Evolutionary conservation across 37 sponge, comb jelly and placozoan species (phyloP).

Genomic region (Geodia barretti): DNA sequence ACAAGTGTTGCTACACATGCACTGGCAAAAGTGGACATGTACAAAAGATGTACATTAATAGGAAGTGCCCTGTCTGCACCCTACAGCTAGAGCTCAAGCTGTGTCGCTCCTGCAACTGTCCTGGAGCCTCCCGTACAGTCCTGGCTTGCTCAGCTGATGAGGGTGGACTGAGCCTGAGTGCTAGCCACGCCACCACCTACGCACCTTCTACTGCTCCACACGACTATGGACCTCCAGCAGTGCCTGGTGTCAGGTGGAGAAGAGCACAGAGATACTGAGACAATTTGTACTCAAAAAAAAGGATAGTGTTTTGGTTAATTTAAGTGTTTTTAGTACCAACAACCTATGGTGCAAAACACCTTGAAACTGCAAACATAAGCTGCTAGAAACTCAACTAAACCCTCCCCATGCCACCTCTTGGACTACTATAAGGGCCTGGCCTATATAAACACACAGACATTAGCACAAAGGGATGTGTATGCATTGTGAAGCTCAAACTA

Average conservation of each 20-base stretch:
- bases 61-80: neutral
- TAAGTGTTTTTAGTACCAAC: too few relatives aligned
- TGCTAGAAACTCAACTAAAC: too few relatives aligned
- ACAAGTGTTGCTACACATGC: too few relatives aligned
- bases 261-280: neutral
- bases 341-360: too few relatives aligned
- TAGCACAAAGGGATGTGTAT: too few relatives aligned
- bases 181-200: too few relatives aligned
- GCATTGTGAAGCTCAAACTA: neutral
- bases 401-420: neutral
- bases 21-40: neutral
- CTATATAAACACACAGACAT: neutral
- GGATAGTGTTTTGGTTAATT: too few relatives aligned
- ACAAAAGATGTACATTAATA: neutral
- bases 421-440: neutral
- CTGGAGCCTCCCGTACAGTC: constrained; percentile 26
- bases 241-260: neutral
- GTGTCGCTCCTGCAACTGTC: too few relatives aligned
- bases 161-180: constrained; percentile 3
- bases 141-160: too few relatives aligned
- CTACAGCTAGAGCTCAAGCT: constrained; percentile 14
- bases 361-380: too few relatives aligned
- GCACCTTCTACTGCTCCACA: constrained; percentile 15
- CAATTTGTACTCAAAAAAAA: neutral
- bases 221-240: neutral